Base-by-base conservation (phyloP, 2,797 vertebrate species). In the Coranthus polyacanthus region DNA sequence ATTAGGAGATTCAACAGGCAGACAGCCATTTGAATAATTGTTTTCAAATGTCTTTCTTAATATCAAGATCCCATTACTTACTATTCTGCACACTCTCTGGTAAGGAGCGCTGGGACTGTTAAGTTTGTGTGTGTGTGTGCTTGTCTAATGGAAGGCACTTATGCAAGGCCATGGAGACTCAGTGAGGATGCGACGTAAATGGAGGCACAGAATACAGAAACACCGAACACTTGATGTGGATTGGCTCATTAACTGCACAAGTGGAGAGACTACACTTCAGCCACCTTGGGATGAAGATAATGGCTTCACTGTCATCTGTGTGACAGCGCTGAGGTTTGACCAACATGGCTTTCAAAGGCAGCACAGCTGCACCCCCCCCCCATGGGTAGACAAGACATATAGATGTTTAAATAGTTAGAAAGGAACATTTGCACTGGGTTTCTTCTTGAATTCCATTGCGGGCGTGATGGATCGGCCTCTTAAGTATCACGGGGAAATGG, bases 41-140 rank as follows among this genome's bases (percentile, higher is more conserved):
- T 90, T 89, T 86, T 91, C 79, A 88, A 90, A 91, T 88, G 88
- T 86, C 86, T 88, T 85, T 68, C 80, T 88, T 88, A 84, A 89
- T 86, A 88, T 89, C 82, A 75, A 87, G 85, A 83, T 87, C 79
- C 88, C 88, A 86, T 90, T 88, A 87, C 83, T 86, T 82, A 73
- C 68, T 72, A 75, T 84, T 79, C 81, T 18, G 51, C 72, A 39
- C 78, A 45, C 72, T 74, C 65, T 49, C 71, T 5, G 56, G 55
- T 29, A 72, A 75, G 32, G 66, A 78, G 73, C 67, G 62, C 49
- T 9, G 62, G 69, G 71, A 60, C 65, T 50, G 66, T 50, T 45
- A 39, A 24, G 71, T 65, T 29, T 56, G 56, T 63, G 68, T 50
- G 65, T 22, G 69, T 13, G 60, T 12, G 18, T 1, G 41, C 12